phyloP scores from a whole-genome alignment of 1,140 invertebrate species.

The Leptonema lineaticorne region DNA sequence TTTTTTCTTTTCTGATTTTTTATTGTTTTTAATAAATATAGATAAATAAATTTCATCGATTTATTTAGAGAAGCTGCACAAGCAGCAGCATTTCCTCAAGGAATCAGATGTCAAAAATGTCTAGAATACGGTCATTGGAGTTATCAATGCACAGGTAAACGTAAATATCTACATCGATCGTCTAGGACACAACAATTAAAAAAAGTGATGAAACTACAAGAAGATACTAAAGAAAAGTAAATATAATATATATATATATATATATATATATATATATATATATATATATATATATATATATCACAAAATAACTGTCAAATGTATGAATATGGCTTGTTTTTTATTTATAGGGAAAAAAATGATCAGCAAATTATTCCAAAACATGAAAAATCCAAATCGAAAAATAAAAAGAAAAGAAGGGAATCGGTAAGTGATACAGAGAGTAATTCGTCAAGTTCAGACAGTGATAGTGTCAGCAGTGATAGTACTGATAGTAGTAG shows the following conservation, averaged over 20 bases:
- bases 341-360: too few relatives aligned
- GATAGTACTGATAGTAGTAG: not conserved
- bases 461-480: not conserved
- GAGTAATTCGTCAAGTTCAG: conserved; percentile 38
- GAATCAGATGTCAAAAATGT: conserved; percentile 86
- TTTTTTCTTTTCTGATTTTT: not conserved
- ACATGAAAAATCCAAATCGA: too few relatives aligned
- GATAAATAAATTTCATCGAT: too few relatives aligned
- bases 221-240: conserved; percentile 53
- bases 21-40: too few relatives aligned
- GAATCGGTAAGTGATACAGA: conserved; percentile 45
- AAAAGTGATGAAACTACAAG: conserved; percentile 65
- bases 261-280: too few relatives aligned
- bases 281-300: too few relatives aligned
- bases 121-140: conserved; percentile 90
- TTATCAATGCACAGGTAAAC: conserved; percentile 88
- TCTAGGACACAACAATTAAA: conserved; percentile 80
- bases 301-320: not conserved
- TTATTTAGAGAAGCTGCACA: conserved; percentile 55
- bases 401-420: too few relatives aligned
- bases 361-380: too few relatives aligned
- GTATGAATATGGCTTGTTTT: too few relatives aligned
- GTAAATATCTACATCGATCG: conserved; percentile 80
- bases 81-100: conserved; percentile 64
- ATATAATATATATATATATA: too few relatives aligned